Evolutionary conservation across 2,113 vertebrate genomes (phyloP).

Genomic region (Nothobranchius furzeri): DNA sequence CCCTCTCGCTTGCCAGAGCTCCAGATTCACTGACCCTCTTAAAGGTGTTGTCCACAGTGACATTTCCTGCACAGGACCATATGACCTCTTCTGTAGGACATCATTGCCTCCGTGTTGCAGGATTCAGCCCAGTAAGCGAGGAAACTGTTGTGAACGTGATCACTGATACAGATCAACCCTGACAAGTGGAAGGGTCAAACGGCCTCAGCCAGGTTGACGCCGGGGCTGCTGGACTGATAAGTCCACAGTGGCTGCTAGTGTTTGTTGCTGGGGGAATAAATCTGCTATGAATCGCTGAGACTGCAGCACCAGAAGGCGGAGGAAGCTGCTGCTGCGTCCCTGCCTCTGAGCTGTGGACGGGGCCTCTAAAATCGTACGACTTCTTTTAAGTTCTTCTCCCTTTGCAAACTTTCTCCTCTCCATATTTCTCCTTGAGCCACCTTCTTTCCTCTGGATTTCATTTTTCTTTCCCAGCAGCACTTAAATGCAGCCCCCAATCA

Average conservation of each 20-base stretch:
- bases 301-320: slow-evolving; percentile 36
- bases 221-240: slow-evolving; percentile 46
- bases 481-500: slow-evolving; percentile 54
- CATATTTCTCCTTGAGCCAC: slow-evolving; percentile 33
- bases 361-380: neutral
- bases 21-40: slow-evolving; percentile 28
- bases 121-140: slow-evolving; percentile 28
- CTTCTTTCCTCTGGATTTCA: slow-evolving; percentile 10
- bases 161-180: slow-evolving; percentile 49
- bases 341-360: slow-evolving; percentile 42
- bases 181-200: slow-evolving; percentile 34
- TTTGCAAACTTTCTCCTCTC: neutral
- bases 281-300: slow-evolving; percentile 14
- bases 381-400: neutral
- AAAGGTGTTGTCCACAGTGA: slow-evolving; percentile 14
- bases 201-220: slow-evolving; percentile 21
- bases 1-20: slow-evolving; percentile 40
- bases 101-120: slow-evolving; percentile 33
- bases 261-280: slow-evolving; percentile 43
- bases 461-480: slow-evolving; percentile 29
- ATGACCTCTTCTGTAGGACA: slow-evolving; percentile 49
- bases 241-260: slow-evolving; percentile 35
- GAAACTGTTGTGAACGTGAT: slow-evolving; percentile 51
- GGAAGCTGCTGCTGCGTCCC: slow-evolving; percentile 60
- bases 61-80: slow-evolving; percentile 25